These are phyloP conservation scores for Loripinus fragilis DNA, from an alignment of 2,888 invertebrate species.

Conservation along the genomic window DNA sequence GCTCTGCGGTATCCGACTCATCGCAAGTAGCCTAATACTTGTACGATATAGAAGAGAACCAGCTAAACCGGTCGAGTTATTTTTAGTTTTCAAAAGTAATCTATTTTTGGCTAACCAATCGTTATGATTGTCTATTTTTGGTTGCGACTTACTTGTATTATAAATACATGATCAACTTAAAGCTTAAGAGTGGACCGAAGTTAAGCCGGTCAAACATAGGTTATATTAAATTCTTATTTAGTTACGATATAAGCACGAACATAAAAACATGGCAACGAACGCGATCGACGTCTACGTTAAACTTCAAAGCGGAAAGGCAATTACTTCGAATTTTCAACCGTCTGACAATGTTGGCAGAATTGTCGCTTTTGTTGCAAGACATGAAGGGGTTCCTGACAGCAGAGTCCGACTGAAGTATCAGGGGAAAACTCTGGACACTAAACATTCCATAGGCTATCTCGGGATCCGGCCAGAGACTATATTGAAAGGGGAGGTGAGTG, in stretches of 20 bases:
- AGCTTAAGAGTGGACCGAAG: too few species aligned
- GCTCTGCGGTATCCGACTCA: too few species aligned
- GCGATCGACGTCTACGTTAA: conserved; percentile 73
- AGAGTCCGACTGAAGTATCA: conserved; percentile 75
- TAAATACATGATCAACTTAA: not conserved
- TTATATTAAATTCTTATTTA: not conserved
- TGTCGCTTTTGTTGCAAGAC: conserved; percentile 59
- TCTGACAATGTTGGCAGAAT: conserved; percentile 58
- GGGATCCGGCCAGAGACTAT: conserved; percentile 78
- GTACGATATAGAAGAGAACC: too few species aligned
- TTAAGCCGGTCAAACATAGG: too few species aligned
- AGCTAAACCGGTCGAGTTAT: not conserved
- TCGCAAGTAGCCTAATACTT: too few species aligned
- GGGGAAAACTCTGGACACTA: conserved; percentile 73
- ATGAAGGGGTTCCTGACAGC: conserved; percentile 63
- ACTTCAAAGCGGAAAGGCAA: conserved; percentile 70
- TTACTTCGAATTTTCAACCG: conserved; percentile 59
- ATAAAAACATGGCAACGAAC: conserved; percentile 59
- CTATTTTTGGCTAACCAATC: conserved; percentile 5
- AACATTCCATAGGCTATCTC: conserved; percentile 69
- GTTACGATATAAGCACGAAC: not conserved
- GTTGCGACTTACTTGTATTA: not conserved
- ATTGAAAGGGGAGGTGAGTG: conserved; percentile 77
- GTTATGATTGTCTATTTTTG: not conserved
- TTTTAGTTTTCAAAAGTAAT: not conserved